phyloP scores from a whole-genome alignment of 2,888 invertebrate species.

The Agriopis leucophaearia region DNA sequence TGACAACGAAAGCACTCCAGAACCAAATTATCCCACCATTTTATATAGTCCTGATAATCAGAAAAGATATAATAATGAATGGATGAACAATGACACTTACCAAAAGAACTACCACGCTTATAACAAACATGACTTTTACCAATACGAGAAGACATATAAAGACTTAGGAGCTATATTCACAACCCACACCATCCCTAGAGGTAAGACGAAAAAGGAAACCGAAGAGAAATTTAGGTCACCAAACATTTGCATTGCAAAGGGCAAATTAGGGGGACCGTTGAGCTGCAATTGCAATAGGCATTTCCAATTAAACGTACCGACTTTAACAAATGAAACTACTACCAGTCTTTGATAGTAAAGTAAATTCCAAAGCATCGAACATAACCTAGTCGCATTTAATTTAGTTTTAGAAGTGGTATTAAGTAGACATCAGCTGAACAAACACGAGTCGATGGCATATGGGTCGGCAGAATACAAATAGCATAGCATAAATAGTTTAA shows the following conservation, averaged over 20 bases:
- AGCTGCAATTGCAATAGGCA: constrained; percentile 80
- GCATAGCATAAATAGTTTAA: constrained; percentile 15
- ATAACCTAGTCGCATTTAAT: constrained; percentile 73
- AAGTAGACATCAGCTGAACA: constrained; percentile 48
- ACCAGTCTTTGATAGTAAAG: constrained; percentile 65
- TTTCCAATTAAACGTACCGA: constrained; percentile 77
- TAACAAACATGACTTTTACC: constrained; percentile 56
- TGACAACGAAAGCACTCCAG: constrained; percentile 64
- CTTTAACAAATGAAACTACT: constrained; percentile 73
- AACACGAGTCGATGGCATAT: constrained; percentile 45
- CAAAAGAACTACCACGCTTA: constrained; percentile 63
- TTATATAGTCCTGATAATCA: constrained; percentile 63
- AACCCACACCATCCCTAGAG: constrained; percentile 64
- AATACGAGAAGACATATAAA: constrained; percentile 27
- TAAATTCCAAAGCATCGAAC: constrained; percentile 55
- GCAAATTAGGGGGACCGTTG: constrained; percentile 70
- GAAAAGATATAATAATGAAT: constrained; percentile 64
- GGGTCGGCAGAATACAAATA: constrained; percentile 27
- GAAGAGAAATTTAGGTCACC: constrained; percentile 76
- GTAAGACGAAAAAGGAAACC: constrained; percentile 60
- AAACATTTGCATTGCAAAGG: constrained; percentile 77
- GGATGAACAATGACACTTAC: constrained; percentile 59
- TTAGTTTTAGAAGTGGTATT: constrained; percentile 43
- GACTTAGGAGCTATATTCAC: constrained; percentile 52
- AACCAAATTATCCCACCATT: constrained; percentile 67